Percentiles rank a stretch among this genome's conserved stretches.
Conservation (phyloP, 92 coral and sea anemone species). For the Desmophyllum pertusum region DNA sequence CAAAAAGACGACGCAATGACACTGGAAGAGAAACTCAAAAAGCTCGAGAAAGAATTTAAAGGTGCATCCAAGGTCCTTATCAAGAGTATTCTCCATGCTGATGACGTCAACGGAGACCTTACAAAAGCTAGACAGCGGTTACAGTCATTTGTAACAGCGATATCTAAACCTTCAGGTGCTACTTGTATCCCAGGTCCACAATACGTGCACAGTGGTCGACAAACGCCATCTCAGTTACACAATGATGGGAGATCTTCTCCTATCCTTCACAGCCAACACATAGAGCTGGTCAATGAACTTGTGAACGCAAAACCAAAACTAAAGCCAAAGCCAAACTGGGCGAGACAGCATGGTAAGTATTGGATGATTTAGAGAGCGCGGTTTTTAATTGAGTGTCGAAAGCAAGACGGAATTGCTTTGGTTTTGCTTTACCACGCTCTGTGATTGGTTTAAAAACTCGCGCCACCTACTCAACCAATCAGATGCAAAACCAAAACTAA, state of each 20-base stretch:
- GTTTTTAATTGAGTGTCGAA: too few relatives aligned
- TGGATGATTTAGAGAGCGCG: too few relatives aligned
- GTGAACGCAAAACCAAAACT: background rate
- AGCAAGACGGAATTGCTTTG: too few relatives aligned
- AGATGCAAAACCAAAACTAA: too few relatives aligned
- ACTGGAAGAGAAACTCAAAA: background rate
- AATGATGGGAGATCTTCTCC: background rate
- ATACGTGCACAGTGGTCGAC: background rate
- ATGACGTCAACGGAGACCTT: constrained; percentile 7
- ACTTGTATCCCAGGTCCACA: too few relatives aligned
- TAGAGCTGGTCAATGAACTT: background rate
- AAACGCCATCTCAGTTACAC: background rate
- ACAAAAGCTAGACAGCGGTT: too few relatives aligned
- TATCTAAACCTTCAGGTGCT: too few relatives aligned
- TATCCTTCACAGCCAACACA: background rate
- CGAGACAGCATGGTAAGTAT: too few relatives aligned
- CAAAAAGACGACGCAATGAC: background rate
- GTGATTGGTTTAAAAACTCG: too few relatives aligned
- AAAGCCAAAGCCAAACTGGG: too few relatives aligned
- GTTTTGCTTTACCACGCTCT: too few relatives aligned
- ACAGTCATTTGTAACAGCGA: background rate
- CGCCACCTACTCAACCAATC: too few relatives aligned
- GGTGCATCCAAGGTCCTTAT: background rate
- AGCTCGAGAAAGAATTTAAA: background rate
- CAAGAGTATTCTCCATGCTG: background rate